A percentile compares a stretch with the other conserved stretches of the same genome.
Evolutionary conservation across 1,140 invertebrate species (phyloP).

Genomic region (Leptinotarsa texana): DNA sequence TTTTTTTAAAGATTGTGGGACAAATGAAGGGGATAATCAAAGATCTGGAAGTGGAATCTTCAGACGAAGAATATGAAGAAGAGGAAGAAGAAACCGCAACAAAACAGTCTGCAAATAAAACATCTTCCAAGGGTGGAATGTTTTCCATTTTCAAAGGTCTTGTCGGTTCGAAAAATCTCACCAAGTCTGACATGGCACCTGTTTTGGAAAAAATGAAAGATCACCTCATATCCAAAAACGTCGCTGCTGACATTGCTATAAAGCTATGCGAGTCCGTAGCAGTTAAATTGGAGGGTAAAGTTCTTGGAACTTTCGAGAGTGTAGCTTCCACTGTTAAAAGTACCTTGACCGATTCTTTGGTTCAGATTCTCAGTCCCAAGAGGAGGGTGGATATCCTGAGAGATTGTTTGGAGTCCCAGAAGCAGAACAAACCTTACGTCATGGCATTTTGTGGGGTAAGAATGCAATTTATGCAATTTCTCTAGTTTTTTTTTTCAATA

Average conservation of each 20-base stretch:
- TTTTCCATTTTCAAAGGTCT: slow-evolving; percentile 85
- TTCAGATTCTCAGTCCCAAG: slow-evolving; percentile 92
- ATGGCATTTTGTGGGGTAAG: slow-evolving; percentile 97
- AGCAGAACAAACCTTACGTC: slow-evolving; percentile 83
- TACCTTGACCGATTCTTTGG: slow-evolving; percentile 80
- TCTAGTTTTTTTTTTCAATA: too few species aligned
- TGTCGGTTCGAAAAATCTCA: slow-evolving; percentile 78
- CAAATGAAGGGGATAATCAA: slow-evolving; percentile 79
- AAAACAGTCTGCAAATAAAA: slow-evolving; percentile 37
- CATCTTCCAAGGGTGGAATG: slow-evolving; percentile 60
- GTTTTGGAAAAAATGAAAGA: slow-evolving; percentile 94
- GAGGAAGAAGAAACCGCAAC: slow-evolving; percentile 46
- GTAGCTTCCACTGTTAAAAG: slow-evolving; percentile 81
- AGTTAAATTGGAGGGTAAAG: slow-evolving; percentile 90
- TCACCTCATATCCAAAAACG: slow-evolving; percentile 96
- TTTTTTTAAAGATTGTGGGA: slow-evolving; percentile 70
- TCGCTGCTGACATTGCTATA: slow-evolving; percentile 92
- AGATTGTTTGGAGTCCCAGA: slow-evolving; percentile 90
- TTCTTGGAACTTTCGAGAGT: slow-evolving; percentile 88
- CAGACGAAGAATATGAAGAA: slow-evolving; percentile 59
- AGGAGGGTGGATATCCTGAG: slow-evolving; percentile 95
- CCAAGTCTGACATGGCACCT: slow-evolving; percentile 76
- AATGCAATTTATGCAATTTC: background rate
- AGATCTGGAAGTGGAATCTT: slow-evolving; percentile 65
- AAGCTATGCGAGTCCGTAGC: slow-evolving; percentile 96